Evolutionary conservation across 1,140 invertebrate species (phyloP), one percentile per base, ranked within the genome.

Genomic region (Heliothis virescens): DNA sequence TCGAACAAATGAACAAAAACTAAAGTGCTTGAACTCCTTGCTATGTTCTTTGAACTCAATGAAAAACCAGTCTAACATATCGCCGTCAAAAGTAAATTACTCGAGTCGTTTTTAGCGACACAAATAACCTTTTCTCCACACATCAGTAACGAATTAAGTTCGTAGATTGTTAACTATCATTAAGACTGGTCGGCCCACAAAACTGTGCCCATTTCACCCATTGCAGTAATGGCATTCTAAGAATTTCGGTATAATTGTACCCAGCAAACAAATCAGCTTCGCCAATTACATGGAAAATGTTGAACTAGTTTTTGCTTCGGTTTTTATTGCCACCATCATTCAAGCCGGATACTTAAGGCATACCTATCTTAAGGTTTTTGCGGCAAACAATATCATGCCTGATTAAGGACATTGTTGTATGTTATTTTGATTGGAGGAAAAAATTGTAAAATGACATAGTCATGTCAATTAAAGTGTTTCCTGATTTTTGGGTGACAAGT

Each of bases 271-370:
- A 26, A 60, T 60, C 10, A 4, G 21, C 57, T 15, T 3, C 3
- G 57, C 21, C 57, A 60, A 60, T 60, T 60, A 60, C 57, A 60
- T 60, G 57, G 57, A 29, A 60, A 60, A 26, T 59, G 57, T 59
- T 26, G 18, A 26, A 3, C 21, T 15, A 60, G 21, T 60, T 60
- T 60, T 60, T 60, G 57, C 57, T 13, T 26, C 57, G 11, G 21
- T 60, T 60, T 59, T 60, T 60, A 21, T 11, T 21, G 11, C 10
- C 57, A 60, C 57, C 57, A 60, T 60, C 12, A 26, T 60, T 60
- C 18, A 60, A 26, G 26, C 57, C 57, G 57, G 57, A 60, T 60
- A 13, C 21, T 21, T 12, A 12, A 26, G 26, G 18, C 57, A 26
- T 59, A 26, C 26, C 26, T 59, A 26, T 59, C 13, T 59, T 59